Base-by-base conservation (phyloP, 2,113 vertebrate species). In the Gadus macrocephalus region DNA sequence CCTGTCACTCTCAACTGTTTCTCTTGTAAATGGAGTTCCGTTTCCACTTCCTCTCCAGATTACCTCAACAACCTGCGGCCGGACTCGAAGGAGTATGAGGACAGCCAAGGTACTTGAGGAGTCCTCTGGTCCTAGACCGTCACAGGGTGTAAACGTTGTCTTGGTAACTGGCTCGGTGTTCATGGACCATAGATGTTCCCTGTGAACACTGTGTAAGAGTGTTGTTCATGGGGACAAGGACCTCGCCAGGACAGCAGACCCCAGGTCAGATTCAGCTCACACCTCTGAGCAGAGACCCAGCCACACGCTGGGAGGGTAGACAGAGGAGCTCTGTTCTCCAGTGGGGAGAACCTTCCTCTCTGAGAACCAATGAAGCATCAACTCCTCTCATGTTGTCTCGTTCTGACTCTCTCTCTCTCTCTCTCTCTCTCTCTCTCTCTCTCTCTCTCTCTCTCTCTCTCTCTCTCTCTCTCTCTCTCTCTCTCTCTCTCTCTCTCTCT, bases 31-130 rank as follows among this genome's bases (percentile, higher is more conserved):
- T 35, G 2, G 4, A 35, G 9, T 55, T 58, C 55, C 14, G 3
- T 76, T 35, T 77, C 12, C 79, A 49, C 70, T 69, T 12, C 78
- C 83, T 42, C 83, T 75, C 76, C 69, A 99, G 96, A 99, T 93
- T 99, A 99, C 86, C 90, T 99, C 84, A 99, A 98, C 89, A 97
- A 98, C 86, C 95, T 99, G 67, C 95, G 93, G 64, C 96, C 97
- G 0, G 96, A 99, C 84, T 96, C 95, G 3, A 88, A 91, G 15
- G 97, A 99, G 77, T 99, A 99, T 80, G 94, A 96, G 83, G 88
- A 92, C 81, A 98, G 96, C 8, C 96, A 98, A 91, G 96, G 97
- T 99, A 92, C 66, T 17, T 25, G 2, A 25, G 2, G 25, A 25
- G 25, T 2, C 25, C 25, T 25, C 25, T 25, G 2, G 25, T 25